Base-by-base conservation (phyloP, 2,888 invertebrate genomes). In the Drosophila maculinotata region DNA sequence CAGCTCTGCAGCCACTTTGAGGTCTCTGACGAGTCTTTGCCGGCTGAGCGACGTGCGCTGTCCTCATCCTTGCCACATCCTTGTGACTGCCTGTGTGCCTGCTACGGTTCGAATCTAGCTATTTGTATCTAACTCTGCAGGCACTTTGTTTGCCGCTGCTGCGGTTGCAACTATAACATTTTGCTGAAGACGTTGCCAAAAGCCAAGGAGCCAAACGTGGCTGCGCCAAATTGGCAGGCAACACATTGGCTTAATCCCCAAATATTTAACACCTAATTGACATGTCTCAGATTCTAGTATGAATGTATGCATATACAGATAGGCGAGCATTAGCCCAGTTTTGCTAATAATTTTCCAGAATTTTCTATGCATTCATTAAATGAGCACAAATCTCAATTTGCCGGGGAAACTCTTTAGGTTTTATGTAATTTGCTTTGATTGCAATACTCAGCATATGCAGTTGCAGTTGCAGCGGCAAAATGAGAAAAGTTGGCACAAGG, bases 181-280 rank as follows among this genome's bases (percentile, higher is more conserved):
- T 31, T 15, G 36, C 48, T 38, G 7, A 31, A 15, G 36, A 38
- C 36, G 31, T 38, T 53, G 47, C 39, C 56, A 56, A 56, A 44
- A 36, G 63, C 47, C 39, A 53, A 38, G 38, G 30, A 15, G 28
- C 30, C 17, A 44, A 35, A 35, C 8, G 17, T 30, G 45, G 44
- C 39, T 47, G 17, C 36, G 15, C 26, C 51, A 47, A 67, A 72
- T 59, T 62, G 39, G 25, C 45, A 38, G 15, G 30, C 14, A 53
- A 53, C 33, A 60, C 56, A 86, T 65, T 68, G 60, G 26, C 14
- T 20, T 49, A 45, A 41, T 52, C 20, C 33, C 38, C 12, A n/a
- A 58, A 49, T 58, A 58, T 36, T 62, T 47, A 56, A 58, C 77
- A 69, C 45, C 54, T 80, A 69, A 80, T 79, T 72, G 80, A 68